Evolutionary conservation across 1,140 invertebrate species (phyloP).

Genomic region (Drosophila lacertosa): DNA sequence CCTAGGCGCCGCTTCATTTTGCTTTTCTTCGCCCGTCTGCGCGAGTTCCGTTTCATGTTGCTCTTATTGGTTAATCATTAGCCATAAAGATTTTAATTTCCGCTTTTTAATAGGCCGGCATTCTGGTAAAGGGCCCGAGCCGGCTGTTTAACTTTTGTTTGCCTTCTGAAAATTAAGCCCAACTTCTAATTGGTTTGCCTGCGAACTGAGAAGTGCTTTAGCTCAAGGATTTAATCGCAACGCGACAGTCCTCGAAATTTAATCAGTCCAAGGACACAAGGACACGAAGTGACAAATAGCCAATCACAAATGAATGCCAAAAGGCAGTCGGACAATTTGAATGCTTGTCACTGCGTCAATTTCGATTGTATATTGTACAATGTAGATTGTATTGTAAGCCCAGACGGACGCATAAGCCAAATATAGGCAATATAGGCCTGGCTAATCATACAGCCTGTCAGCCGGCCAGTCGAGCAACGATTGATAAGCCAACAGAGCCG

Average conservation of each 20-base stretch:
- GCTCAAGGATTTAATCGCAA: conserved; percentile 20
- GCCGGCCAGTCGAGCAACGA: conserved; percentile 48
- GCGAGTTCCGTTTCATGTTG: conserved; percentile 35
- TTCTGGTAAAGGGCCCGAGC: conserved; percentile 18
- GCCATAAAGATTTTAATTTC: conserved; percentile 83
- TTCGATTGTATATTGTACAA: too few relatives aligned
- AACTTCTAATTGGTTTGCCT: conserved; percentile 48
- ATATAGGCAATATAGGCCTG: too few relatives aligned
- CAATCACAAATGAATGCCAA: conserved; percentile 35
- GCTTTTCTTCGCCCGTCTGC: conserved; percentile 59
- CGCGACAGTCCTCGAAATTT: neutral
- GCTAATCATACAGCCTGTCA: conserved; percentile 26
- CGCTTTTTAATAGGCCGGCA: conserved; percentile 66
- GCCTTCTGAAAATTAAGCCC: conserved; percentile 47
- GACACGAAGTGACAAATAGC: conserved; percentile 17
- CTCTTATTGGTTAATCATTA: conserved; percentile 79
- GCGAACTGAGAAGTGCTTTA: conserved; percentile 29
- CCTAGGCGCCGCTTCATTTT: conserved; percentile 24
- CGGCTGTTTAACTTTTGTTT: conserved; percentile 46
- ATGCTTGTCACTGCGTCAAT: conserved; percentile 23
- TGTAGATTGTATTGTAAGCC: too few relatives aligned
- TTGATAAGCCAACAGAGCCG: conserved; percentile 48
- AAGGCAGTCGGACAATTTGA: conserved; percentile 12
- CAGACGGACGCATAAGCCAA: conserved; percentile 14
- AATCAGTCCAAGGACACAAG: neutral